Base-by-base conservation (phyloP, 2,888 invertebrate genomes). In the Keiferia lycopersicella region DNA sequence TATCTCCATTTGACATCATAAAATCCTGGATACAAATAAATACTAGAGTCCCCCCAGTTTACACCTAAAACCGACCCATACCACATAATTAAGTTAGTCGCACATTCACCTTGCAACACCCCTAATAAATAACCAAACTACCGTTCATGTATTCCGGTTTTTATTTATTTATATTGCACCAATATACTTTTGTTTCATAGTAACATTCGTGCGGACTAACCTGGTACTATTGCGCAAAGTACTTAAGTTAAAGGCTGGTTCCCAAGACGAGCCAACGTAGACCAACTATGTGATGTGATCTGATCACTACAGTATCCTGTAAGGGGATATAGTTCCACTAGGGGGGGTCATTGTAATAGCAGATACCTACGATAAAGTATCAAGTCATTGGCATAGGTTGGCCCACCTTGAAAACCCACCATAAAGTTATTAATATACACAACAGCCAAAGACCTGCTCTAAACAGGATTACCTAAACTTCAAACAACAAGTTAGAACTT, bases 81-180 rank as follows among this genome's bases (percentile, higher is more conserved):
- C 58, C 58, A 4, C 12, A 14, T 70, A 69, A 70, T 71, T 73
- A 72, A 71, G 73, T 76, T 76, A 77, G 69, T 78, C n/a, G 18
- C 20, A 2, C 56, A 82, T 83, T 83, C 85, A 84, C 80, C 81
- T 84, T 84, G 87, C 87, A 88, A 88, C 88, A 86, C 83, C 83
- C 81, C 70, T 65, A 68, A 62, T 65, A 66, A 65, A 50, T 67
- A 66, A 66, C 65, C 66, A 72, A 73, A 77, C 73, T 79, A 79
- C 78, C 77, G 66, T 73, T 70, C 64, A 68, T 70, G 66, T 72
- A 67, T 66, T 67, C 68, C 75, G 78, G 79, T 83, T 81, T 79
- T 2, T 48, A 16, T 76, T 74, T 79, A 76, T 80, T 75, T 77
- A 81, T 83, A 87, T 87, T 89, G 87, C 88, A 89, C 86, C 82